Evolutionary conservation across 2,797 vertebrate genomes (phyloP).

Genomic region (Mycteria americana): DNA sequence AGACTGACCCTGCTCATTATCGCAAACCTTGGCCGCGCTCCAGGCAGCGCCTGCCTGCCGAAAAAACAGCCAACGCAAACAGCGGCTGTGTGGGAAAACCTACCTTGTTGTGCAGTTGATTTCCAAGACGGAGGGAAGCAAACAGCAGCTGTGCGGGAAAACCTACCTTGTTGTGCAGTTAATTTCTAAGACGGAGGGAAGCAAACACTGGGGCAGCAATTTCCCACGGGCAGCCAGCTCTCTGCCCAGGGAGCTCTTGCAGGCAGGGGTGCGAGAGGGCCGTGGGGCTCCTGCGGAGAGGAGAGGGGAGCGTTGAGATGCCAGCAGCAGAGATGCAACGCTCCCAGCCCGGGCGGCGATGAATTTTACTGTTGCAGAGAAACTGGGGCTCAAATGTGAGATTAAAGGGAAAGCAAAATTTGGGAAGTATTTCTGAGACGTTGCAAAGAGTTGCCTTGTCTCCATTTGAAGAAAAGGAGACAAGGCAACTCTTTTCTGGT

Average conservation of each 20-base stretch:
- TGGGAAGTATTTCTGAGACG: background rate
- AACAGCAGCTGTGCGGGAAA: background rate
- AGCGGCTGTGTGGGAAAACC: no score
- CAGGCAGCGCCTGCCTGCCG: background rate
- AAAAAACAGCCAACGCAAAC: background rate
- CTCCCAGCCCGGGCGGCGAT: background rate
- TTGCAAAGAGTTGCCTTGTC: background rate
- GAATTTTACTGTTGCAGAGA: background rate
- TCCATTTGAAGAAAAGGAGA: background rate
- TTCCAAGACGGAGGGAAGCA: no score
- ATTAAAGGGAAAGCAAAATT: background rate
- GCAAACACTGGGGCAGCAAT: background rate
- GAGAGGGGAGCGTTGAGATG: background rate
- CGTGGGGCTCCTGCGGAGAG: background rate
- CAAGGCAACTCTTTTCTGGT: no score
- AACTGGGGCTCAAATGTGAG: background rate
- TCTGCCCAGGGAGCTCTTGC: background rate
- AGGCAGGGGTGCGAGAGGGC: background rate
- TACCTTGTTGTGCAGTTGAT: no score
- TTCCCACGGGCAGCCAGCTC: rapidly evolving
- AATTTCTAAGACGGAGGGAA: background rate
- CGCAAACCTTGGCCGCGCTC: rapidly evolving
- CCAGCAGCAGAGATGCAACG: background rate
- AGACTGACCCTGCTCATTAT: rapidly evolving
- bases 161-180: background rate